Evolutionary conservation across 2,888 invertebrate species (phyloP).

Genomic region (Cinara cedri): DNA sequence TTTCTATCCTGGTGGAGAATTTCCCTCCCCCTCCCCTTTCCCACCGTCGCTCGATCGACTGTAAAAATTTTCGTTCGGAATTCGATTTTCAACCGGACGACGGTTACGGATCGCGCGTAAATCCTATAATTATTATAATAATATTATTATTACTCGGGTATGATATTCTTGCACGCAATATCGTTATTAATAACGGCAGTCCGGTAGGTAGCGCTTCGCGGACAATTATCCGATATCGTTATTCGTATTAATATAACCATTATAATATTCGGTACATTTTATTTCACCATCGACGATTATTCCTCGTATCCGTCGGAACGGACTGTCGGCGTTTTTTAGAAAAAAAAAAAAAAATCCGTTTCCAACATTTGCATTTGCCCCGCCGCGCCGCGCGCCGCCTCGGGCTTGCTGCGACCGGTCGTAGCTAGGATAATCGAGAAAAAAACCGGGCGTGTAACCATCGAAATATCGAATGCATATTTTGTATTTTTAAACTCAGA

Average conservation of each 20-base stretch:
- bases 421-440: too few relatives aligned
- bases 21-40: too few relatives aligned
- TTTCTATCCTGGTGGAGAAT: too few relatives aligned
- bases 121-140: neutral
- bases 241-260: too few relatives aligned
- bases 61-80: neutral
- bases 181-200: neutral
- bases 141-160: neutral
- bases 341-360: neutral
- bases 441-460: too few relatives aligned
- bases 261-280: too few relatives aligned
- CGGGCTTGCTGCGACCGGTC: too few relatives aligned
- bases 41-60: neutral
- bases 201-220: slow-evolving; percentile 24
- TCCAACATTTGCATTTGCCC: neutral
- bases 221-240: neutral
- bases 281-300: too few relatives aligned
- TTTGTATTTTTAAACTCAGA: neutral
- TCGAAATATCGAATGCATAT: too few relatives aligned
- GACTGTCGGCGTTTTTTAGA: neutral
- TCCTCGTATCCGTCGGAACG: neutral
- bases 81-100: neutral
- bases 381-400: neutral
- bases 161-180: too few relatives aligned
- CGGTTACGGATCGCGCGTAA: neutral